Conservation (phyloP, 2,797 vertebrate species). For the Craterocephalus amniculus region DNA sequence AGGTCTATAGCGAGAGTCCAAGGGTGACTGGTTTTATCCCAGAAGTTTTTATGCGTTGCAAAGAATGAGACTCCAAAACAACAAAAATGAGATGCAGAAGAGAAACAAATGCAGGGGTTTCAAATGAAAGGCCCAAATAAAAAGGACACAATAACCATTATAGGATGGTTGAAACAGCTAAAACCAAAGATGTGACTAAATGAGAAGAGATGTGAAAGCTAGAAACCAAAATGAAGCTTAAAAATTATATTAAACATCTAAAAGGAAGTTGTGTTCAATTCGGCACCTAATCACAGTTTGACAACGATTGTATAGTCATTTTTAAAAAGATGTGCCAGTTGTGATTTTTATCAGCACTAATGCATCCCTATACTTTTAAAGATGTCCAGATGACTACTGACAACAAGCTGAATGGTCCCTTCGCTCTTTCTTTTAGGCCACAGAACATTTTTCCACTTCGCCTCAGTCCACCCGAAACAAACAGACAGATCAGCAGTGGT, state of each 20-base stretch:
- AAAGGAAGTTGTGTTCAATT: too few species aligned
- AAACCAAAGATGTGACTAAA: not conserved
- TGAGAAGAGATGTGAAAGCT: not conserved
- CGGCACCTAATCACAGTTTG: too few species aligned
- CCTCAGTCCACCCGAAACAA: too few species aligned
- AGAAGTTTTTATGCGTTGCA: not conserved
- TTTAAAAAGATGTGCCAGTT: too few species aligned
- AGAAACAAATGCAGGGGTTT: not conserved
- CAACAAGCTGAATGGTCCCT: too few species aligned
- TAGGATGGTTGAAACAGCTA: not conserved
- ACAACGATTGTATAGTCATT: too few species aligned
- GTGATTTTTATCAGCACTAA: too few species aligned
- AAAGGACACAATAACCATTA: not conserved
- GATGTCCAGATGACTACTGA: too few species aligned
- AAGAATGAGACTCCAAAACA: not conserved
- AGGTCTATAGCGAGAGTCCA: constrained; percentile 4
- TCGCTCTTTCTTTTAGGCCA: too few species aligned
- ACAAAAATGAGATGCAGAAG: not conserved
- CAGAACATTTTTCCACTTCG: too few species aligned
- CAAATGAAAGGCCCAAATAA: not conserved
- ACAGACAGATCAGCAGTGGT: not conserved
- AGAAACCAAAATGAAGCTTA: not conserved
- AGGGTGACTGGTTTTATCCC: not conserved
- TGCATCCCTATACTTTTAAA: too few species aligned
- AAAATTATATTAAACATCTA: too few species aligned